A percentile compares a stretch with the other conserved stretches of the same genome.
phyloP scores from a whole-genome alignment of 1,140 invertebrate genomes.

The Scaptomyza graminum region DNA sequence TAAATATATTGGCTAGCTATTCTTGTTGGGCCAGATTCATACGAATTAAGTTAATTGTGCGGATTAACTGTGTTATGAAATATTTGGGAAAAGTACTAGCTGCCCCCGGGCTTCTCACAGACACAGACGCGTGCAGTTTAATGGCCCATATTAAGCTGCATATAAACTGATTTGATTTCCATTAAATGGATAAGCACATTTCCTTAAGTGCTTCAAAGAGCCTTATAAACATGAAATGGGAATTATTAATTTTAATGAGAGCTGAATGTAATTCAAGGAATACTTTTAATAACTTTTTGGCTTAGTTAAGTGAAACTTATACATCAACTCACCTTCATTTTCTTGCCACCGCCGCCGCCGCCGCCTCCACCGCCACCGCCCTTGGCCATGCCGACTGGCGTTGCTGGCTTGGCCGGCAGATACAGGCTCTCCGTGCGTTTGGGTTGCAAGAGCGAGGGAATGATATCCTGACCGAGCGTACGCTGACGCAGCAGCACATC shows the following conservation, averaged over 20 bases:
- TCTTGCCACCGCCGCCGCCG: constrained; percentile 83
- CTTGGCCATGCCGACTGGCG: constrained; percentile 84
- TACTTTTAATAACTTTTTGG: too few relatives aligned
- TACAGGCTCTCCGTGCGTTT: constrained; percentile 94
- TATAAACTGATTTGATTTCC: too few relatives aligned
- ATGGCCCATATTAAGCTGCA: constrained; percentile 23
- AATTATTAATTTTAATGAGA: not conserved
- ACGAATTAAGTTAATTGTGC: constrained; percentile 72
- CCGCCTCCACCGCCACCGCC: constrained; percentile 84
- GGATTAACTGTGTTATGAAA: constrained; percentile 81
- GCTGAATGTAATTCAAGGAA: too few relatives aligned
- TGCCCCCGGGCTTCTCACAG: constrained; percentile 44
- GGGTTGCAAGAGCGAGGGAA: constrained; percentile 92
- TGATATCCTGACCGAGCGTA: constrained; percentile 93
- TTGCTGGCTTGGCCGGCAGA: constrained; percentile 85
- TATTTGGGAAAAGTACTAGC: constrained; percentile 26
- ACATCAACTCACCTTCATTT: constrained; percentile 81
- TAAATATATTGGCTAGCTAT: not conserved
- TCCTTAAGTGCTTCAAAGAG: not conserved
- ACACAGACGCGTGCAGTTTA: constrained; percentile 32
- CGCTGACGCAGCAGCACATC: constrained; percentile 91
- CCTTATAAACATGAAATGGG: not conserved
- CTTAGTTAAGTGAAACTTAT: too few relatives aligned
- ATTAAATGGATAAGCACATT: too few relatives aligned
- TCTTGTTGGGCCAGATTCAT: constrained; percentile 7